Conservation (phyloP, 2,888 invertebrate species). For the Anodontia alba region DNA sequence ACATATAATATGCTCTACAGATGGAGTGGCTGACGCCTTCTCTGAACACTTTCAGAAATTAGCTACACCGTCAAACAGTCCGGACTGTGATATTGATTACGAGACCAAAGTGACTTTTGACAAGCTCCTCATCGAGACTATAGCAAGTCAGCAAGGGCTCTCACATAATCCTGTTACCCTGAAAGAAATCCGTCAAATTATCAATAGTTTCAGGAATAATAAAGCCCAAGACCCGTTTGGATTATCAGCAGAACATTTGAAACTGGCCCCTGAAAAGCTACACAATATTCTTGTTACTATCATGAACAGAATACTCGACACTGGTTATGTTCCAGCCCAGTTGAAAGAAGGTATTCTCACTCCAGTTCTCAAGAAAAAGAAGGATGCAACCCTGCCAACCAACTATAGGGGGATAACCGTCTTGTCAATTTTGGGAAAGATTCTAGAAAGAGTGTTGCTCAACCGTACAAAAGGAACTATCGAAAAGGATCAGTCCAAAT, state of each 20-base stretch:
- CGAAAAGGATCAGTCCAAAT: background rate
- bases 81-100: background rate
- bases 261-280: background rate
- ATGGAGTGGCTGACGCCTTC: background rate
- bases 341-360: conserved; percentile 3
- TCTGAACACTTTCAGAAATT: background rate
- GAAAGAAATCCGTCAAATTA: too few relatives aligned
- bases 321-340: conserved; percentile 8
- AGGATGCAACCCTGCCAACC: background rate
- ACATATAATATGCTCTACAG: background rate
- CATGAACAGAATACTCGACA: background rate
- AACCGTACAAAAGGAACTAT: background rate
- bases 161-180: too few relatives aligned
- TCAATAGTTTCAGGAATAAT: too few relatives aligned
- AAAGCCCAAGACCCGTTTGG: too few relatives aligned
- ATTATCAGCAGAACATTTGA: background rate
- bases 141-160: background rate
- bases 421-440: background rate
- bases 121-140: background rate
- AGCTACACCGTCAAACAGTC: background rate
- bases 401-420: conserved; percentile 9
- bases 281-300: background rate
- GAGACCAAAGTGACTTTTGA: background rate
- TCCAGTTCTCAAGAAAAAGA: conserved; percentile 9
- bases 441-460: background rate